These are phyloP conservation scores for Ectropis crepuscularia DNA, from an alignment of 2,888 invertebrate genomes.

Conservation along the genomic window DNA sequence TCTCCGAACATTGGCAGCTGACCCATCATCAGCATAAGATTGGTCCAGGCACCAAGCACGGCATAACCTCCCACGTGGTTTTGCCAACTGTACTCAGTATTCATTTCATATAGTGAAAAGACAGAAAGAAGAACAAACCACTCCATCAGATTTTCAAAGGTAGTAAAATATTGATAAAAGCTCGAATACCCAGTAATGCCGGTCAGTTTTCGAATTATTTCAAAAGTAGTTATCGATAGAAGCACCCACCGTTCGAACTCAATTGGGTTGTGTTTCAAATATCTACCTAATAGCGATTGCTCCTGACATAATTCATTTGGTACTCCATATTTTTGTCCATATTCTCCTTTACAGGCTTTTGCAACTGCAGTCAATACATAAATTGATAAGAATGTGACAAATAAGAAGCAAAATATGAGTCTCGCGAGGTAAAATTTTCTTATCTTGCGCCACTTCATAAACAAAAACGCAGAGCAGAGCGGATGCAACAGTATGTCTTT, in stretches of 20 bases:
- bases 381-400: constrained; percentile 90
- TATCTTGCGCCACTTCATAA: constrained; percentile 96
- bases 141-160: constrained; percentile 93
- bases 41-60: constrained; percentile 93
- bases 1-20: constrained; percentile 95
- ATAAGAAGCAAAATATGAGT: constrained; percentile 91
- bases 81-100: constrained; percentile 92
- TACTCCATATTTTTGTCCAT: constrained; percentile 79
- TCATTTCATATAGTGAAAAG: constrained; percentile 91
- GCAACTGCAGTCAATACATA: constrained; percentile 93
- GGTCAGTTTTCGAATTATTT: constrained; percentile 91
- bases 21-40: constrained; percentile 95
- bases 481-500: constrained; percentile 95
- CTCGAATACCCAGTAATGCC: constrained; percentile 93
- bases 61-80: constrained; percentile 95
- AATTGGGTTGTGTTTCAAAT: constrained; percentile 90
- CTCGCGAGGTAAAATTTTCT: constrained; percentile 94
- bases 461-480: constrained; percentile 93
- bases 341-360: constrained; percentile 85
- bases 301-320: constrained; percentile 89
- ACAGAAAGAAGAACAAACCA: constrained; percentile 94
- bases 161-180: constrained; percentile 90
- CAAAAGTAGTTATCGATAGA: constrained; percentile 90
- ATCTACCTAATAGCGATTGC: constrained; percentile 89
- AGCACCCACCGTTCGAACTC: constrained; percentile 92